phyloP scores from a whole-genome alignment of 1,140 invertebrate species.

The Popillia japonica region DNA sequence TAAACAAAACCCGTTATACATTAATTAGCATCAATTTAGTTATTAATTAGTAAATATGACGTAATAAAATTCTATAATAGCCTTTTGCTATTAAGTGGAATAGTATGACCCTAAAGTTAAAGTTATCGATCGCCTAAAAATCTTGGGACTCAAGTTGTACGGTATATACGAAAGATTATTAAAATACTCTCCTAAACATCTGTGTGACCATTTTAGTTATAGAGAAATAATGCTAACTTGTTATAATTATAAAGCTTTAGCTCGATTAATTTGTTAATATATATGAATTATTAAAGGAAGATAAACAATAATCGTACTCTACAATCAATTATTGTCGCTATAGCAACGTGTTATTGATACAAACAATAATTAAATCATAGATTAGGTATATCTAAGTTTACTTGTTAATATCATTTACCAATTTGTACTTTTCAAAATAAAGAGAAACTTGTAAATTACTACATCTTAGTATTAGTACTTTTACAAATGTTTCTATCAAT shows the following conservation, averaged over 20 bases:
- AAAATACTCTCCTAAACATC: background rate
- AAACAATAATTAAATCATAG: background rate
- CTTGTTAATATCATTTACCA: background rate
- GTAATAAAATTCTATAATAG: background rate
- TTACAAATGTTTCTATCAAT: background rate
- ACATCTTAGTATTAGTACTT: background rate
- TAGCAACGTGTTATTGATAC: conserved; percentile 12
- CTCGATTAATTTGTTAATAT: background rate
- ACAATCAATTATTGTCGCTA: background rate
- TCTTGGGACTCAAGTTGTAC: no score
- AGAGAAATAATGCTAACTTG: background rate
- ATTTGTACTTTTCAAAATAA: background rate
- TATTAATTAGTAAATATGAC: background rate
- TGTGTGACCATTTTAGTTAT: no score
- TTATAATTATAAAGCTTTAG: background rate
- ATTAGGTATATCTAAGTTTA: background rate
- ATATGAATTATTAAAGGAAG: background rate
- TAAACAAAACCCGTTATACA: conserved; percentile 20
- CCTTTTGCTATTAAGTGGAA: background rate
- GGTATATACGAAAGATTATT: background rate
- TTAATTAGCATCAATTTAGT: background rate
- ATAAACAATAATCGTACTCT: background rate
- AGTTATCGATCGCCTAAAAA: background rate
- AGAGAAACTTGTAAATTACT: background rate
- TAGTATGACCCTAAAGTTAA: background rate